phyloP scores from a whole-genome alignment of 2,113 vertebrate genomes.

The Hystrix cristata region DNA sequence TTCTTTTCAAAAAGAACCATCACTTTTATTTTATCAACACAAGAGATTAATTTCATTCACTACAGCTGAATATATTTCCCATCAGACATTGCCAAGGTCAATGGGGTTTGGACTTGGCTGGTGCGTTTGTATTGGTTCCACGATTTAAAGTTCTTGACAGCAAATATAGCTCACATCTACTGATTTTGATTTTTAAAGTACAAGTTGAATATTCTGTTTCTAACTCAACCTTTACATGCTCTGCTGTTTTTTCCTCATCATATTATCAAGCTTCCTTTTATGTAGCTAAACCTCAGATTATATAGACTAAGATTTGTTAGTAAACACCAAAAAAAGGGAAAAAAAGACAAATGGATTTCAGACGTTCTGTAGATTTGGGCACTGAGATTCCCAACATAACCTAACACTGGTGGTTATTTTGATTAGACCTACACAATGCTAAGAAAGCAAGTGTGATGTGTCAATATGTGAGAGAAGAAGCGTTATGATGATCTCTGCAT shows the following conservation, averaged over 20 bases:
- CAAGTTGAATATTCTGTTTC: slow-evolving; percentile 70
- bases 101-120: slow-evolving; percentile 17
- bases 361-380: accelerated
- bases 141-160: background rate
- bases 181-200: slow-evolving; percentile 64
- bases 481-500: background rate
- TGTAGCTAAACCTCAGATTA: background rate
- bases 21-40: slow-evolving; percentile 65
- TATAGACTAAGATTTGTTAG: background rate
- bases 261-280: background rate
- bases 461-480: background rate
- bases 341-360: background rate
- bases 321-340: background rate
- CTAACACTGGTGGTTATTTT: background rate
- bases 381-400: background rate
- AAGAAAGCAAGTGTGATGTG: background rate
- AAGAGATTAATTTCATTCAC: slow-evolving; percentile 70
- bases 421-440: background rate
- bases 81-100: slow-evolving; percentile 34
- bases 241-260: background rate
- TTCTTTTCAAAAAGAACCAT: slow-evolving; percentile 40
- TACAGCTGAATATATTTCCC: slow-evolving; percentile 8
- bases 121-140: background rate
- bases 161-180: slow-evolving; percentile 56
- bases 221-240: background rate